phyloP scores from a whole-genome alignment of 2,113 vertebrate species.

The Otus sunia region DNA sequence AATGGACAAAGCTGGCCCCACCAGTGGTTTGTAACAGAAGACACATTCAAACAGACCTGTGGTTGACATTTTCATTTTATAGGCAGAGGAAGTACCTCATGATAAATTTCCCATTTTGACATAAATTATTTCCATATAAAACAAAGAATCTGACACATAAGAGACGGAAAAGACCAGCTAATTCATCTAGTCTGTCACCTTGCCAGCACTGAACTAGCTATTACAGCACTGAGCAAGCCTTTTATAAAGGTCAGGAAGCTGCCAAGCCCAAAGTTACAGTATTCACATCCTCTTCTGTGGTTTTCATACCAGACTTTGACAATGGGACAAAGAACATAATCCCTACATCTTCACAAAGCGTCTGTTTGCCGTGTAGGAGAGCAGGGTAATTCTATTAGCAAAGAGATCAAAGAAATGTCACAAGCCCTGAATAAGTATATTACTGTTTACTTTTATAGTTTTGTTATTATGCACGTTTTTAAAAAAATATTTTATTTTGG shows the following conservation, averaged over 20 bases:
- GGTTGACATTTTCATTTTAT: slow-evolving; percentile 13
- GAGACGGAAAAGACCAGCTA: neutral
- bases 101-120: slow-evolving; percentile 30
- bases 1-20: neutral
- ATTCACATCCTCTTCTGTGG: slow-evolving; percentile 46
- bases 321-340: slow-evolving; percentile 45
- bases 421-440: neutral
- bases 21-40: neutral
- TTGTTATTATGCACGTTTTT: neutral
- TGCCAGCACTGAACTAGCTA: slow-evolving; percentile 15
- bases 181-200: slow-evolving; percentile 23
- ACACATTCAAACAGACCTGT: neutral
- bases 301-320: slow-evolving; percentile 46
- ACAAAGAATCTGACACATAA: slow-evolving; percentile 43
- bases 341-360: neutral
- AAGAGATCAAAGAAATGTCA: slow-evolving; percentile 37
- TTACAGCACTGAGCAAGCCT: neutral
- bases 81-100: slow-evolving; percentile 22
- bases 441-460: neutral
- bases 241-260: slow-evolving; percentile 43
- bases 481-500: neutral
- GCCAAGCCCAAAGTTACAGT: slow-evolving; percentile 44
- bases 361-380: neutral
- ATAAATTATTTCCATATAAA: slow-evolving; percentile 55
- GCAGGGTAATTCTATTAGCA: slow-evolving; percentile 13